phyloP scores from a whole-genome alignment of 1,140 invertebrate species.

The Drosophila grimshawi region DNA sequence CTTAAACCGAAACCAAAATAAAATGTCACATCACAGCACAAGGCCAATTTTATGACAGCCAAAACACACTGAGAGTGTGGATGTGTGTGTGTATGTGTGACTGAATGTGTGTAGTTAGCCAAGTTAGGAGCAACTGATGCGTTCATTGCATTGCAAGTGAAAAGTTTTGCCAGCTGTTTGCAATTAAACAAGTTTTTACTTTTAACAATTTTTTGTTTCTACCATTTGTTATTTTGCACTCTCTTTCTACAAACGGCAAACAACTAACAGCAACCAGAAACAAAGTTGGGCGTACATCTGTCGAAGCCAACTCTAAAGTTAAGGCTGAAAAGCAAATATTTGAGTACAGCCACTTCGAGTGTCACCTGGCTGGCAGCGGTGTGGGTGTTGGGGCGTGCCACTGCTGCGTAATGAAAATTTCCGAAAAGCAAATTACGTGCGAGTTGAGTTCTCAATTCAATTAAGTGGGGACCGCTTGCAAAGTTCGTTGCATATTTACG shows the following conservation, averaged over 20 bases:
- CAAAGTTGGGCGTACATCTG: constrained; percentile 29
- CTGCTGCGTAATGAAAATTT: constrained; percentile 65
- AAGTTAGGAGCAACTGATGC: constrained; percentile 38
- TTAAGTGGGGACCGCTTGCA: constrained; percentile 68
- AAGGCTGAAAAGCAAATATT: constrained; percentile 56
- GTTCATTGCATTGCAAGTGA: constrained; percentile 38
- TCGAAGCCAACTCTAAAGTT: constrained; percentile 14
- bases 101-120: constrained; percentile 21
- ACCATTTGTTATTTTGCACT: not conserved
- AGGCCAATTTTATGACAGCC: constrained; percentile 57
- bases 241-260: constrained; percentile 16
- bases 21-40: constrained; percentile 64
- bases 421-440: constrained; percentile 71
- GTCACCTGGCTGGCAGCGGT: constrained; percentile 7
- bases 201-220: constrained; percentile 13
- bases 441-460: constrained; percentile 71
- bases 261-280: constrained; percentile 29
- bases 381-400: constrained; percentile 18
- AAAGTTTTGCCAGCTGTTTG: constrained; percentile 69
- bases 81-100: constrained; percentile 4
- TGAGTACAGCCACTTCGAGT: constrained; percentile 55
- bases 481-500: constrained; percentile 41
- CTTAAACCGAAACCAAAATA: constrained; percentile 67
- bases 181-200: constrained; percentile 76
- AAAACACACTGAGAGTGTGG: constrained; percentile 6